Evolutionary conservation across 2,113 vertebrate species (phyloP).

Genomic region (Lophotis ruficrista): DNA sequence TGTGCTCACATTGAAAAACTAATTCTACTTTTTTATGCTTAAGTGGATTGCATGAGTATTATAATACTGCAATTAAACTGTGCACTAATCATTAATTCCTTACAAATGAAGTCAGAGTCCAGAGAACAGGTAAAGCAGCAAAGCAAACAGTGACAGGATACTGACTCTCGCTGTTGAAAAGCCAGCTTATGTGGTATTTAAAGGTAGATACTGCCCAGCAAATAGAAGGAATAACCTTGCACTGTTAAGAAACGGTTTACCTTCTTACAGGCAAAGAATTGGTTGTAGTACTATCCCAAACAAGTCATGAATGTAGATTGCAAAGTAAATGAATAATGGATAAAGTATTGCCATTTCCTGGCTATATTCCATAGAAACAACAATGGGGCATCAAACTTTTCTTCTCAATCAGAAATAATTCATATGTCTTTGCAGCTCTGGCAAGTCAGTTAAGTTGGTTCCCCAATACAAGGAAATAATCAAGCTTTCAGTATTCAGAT

Average conservation of each 20-base stretch:
- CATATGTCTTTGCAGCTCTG: neutral
- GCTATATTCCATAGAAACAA: neutral
- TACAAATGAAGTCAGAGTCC: constrained; percentile 21
- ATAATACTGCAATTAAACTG: constrained; percentile 40
- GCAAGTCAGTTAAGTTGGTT: neutral
- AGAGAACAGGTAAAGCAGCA: constrained; percentile 40
- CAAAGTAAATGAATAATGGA: neutral
- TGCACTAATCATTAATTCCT: constrained; percentile 13
- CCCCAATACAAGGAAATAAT: neutral
- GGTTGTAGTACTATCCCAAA: neutral
- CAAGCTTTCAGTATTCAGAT: neutral
- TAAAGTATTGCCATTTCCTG: neutral
- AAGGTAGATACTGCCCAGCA: neutral
- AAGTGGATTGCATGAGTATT: constrained; percentile 20
- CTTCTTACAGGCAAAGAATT: neutral
- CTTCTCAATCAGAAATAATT: neutral
- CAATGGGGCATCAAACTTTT: neutral
- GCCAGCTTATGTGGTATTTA: neutral
- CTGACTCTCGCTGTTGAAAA: neutral
- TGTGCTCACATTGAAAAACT: neutral
- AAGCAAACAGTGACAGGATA: neutral
- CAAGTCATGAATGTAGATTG: neutral
- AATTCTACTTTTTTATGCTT: constrained; percentile 30
- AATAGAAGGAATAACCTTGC: neutral
- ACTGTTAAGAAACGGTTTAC: neutral